A percentile compares a stretch with the other conserved stretches of the same genome.
phyloP scores from a whole-genome alignment of 35 echinoderm and acorn worm species.

The Heliocidaris tuberculata region DNA sequence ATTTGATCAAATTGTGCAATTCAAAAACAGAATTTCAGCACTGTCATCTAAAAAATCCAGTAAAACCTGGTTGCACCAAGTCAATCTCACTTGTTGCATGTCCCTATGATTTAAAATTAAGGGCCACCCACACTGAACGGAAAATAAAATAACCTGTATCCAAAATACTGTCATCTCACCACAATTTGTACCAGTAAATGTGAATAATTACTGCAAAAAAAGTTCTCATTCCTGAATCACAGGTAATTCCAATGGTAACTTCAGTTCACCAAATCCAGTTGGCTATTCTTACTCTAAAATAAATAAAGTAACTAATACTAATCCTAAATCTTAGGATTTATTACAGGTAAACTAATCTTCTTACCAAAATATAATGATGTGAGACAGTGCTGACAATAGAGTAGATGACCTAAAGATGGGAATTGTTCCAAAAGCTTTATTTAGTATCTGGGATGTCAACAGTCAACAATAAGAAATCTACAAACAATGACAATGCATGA shows the following conservation, averaged over 20 bases:
- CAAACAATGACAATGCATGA: neutral
- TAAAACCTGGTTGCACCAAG: neutral
- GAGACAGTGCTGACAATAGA: too few relatives aligned
- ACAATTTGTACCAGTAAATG: neutral
- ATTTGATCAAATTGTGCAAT: constrained; percentile 12
- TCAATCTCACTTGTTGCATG: neutral
- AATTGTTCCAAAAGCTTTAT: neutral
- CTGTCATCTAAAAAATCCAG: neutral
- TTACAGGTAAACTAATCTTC: too few relatives aligned
- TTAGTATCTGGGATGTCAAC: neutral
- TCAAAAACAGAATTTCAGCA: neutral
- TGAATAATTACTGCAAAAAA: neutral
- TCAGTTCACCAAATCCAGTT: neutral
- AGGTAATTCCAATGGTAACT: neutral
- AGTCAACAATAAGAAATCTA: neutral
- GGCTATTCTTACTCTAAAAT: too few relatives aligned
- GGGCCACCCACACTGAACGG: neutral
- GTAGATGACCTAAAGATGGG: neutral
- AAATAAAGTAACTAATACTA: too few relatives aligned
- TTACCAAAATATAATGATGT: too few relatives aligned
- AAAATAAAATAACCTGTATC: too few relatives aligned
- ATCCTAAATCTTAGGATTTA: too few relatives aligned
- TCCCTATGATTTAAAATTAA: neutral
- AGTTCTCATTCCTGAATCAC: neutral
- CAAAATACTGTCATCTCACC: neutral